phyloP scores from a whole-genome alignment of 2,888 invertebrate species.

The Camptogramma bilineatum region DNA sequence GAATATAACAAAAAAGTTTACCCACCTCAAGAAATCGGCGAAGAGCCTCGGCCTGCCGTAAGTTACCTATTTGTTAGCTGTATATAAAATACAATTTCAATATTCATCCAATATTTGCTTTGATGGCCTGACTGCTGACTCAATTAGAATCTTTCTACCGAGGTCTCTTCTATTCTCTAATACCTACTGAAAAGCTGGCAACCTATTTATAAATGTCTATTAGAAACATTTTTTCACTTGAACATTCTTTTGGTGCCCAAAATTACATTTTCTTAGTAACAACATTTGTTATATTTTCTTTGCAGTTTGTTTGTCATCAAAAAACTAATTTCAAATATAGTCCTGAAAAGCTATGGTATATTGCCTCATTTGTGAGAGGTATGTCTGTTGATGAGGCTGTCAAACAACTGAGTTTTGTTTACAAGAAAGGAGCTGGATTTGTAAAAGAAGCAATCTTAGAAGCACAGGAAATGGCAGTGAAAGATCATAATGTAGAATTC shows the following conservation, averaged over 20 bases:
- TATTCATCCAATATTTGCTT: not conserved
- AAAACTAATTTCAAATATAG: constrained; percentile 95
- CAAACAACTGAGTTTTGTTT: constrained; percentile 93
- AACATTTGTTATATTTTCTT: constrained; percentile 49
- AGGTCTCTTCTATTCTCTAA: too few species aligned
- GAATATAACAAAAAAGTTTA: constrained; percentile 90
- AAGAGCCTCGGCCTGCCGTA: constrained; percentile 94
- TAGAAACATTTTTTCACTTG: too few species aligned
- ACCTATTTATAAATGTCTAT: too few species aligned
- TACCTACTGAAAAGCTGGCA: too few species aligned
- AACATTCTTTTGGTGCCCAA: too few species aligned
- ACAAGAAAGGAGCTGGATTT: constrained; percentile 91
- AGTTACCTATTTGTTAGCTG: constrained; percentile 59
- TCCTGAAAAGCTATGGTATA: constrained; percentile 96
- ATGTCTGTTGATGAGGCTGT: constrained; percentile 97
- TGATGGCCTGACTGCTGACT: not conserved
- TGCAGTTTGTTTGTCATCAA: constrained; percentile 95
- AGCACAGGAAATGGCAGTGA: constrained; percentile 95
- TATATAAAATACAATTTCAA: not conserved
- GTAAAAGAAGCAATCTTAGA: constrained; percentile 93
- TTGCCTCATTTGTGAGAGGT: constrained; percentile 94
- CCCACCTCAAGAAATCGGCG: constrained; percentile 90
- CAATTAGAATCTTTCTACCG: too few species aligned
- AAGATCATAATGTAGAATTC: constrained; percentile 96
- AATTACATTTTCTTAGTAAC: too few species aligned